Conservation (phyloP, 2,888 invertebrate genomes). For the Criorhina ranunculi region DNA sequence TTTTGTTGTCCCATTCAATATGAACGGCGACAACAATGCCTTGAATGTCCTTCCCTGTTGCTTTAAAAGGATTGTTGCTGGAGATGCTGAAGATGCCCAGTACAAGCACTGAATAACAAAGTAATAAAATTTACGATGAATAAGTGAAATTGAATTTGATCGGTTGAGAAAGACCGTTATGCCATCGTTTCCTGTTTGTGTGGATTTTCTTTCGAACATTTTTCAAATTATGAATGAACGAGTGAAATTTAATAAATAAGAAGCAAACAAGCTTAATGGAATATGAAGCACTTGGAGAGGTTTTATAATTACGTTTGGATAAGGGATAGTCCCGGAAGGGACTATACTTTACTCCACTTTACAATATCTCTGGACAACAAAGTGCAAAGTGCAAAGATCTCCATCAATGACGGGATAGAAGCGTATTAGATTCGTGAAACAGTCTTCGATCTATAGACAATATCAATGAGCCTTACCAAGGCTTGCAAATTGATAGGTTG, state of each 20-base stretch:
- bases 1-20: conserved; percentile 26
- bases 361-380: no score
- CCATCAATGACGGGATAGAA: no score
- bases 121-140: conserved; percentile 57
- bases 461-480: no score
- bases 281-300: background rate
- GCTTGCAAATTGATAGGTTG: no score
- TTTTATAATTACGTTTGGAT: background rate
- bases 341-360: no score
- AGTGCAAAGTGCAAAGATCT: no score
- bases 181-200: conserved; percentile 34
- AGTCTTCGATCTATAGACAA: no score
- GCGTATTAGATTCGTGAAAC: no score
- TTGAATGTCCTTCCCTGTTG: conserved; percentile 51
- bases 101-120: conserved; percentile 63
- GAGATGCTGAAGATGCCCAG: no score
- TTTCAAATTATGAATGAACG: background rate
- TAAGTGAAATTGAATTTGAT: conserved; percentile 61
- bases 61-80: conserved; percentile 53
- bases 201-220: conserved; percentile 9
- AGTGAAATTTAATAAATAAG: conserved; percentile 7
- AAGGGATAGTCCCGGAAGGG: no score
- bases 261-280: background rate
- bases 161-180: conserved; percentile 43
- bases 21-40: conserved; percentile 30